Conservation (phyloP, 2,797 vertebrate species). For the Notoglanidium macrostoma region DNA sequence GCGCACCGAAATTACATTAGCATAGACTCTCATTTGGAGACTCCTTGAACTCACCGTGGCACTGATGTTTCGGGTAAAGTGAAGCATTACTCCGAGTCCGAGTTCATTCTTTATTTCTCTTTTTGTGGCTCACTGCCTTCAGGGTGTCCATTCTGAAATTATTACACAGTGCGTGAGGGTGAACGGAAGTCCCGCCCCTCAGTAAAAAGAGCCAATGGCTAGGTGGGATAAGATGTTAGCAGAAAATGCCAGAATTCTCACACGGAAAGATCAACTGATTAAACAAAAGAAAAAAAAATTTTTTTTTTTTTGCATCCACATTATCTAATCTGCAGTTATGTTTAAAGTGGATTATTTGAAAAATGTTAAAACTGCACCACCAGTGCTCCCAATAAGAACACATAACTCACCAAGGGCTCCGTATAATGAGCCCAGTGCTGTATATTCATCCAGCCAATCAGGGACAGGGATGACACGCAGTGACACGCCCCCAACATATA, state of each 20-base stretch:
- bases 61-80: constrained; percentile 47
- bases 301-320: background rate
- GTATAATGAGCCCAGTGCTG: background rate
- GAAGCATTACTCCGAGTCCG: constrained; percentile 58
- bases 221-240: background rate
- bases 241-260: background rate
- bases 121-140: constrained; percentile 24
- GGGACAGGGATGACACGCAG: background rate
- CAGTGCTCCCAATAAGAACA: background rate
- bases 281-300: too few relatives aligned
- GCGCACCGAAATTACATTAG: constrained; percentile 77
- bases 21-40: constrained; percentile 70
- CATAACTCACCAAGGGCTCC: background rate
- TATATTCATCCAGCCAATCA: background rate
- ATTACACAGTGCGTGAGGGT: background rate
- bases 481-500: background rate
- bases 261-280: background rate
- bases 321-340: background rate
- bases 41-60: constrained; percentile 49
- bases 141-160: constrained; percentile 54
- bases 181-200: background rate
- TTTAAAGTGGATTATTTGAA: background rate
- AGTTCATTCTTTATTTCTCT: constrained; percentile 50
- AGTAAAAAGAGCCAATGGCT: background rate
- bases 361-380: background rate